Evolutionary conservation across 2,797 vertebrate genomes (phyloP).

Genomic region (Amblyraja radiata): DNA sequence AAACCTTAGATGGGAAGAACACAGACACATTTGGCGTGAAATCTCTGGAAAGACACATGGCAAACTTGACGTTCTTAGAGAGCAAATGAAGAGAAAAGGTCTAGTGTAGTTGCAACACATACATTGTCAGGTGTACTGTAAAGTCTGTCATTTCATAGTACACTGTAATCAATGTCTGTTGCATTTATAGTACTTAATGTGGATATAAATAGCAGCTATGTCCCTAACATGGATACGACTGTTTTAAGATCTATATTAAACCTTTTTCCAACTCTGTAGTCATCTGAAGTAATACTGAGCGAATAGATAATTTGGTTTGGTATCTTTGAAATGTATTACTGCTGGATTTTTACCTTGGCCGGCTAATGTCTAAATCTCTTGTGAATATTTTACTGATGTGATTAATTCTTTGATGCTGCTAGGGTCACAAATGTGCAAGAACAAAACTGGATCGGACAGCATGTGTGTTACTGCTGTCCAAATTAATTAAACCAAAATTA

Average conservation of each 20-base stretch:
- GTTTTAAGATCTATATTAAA: constrained; percentile 15
- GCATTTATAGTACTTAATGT: constrained; percentile 28
- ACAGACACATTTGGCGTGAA: constrained; percentile 68
- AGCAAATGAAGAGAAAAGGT: constrained; percentile 61
- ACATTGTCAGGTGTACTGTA: constrained; percentile 37
- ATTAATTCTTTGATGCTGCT: constrained; percentile 68
- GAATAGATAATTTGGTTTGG: constrained; percentile 5
- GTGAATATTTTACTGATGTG: constrained; percentile 55
- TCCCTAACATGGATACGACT: background rate
- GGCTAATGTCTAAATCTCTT: constrained; percentile 45
- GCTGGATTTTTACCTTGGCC: constrained; percentile 40
- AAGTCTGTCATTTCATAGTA: constrained; percentile 18
- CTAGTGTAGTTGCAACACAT: background rate
- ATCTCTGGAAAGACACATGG: constrained; percentile 73
- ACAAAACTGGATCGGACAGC: constrained; percentile 43
- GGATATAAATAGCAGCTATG: background rate
- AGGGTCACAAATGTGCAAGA: constrained; percentile 45
- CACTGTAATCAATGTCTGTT: background rate
- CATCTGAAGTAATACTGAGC: background rate
- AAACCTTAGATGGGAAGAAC: constrained; percentile 61
- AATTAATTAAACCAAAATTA: constrained; percentile 32
- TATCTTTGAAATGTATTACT: constrained; percentile 31
- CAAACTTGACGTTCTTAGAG: constrained; percentile 74
- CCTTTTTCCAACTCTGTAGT: constrained; percentile 8
- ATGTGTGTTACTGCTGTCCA: constrained; percentile 44